phyloP scores from a whole-genome alignment of 2,797 vertebrate genomes.

The Glyptemys insculpta region DNA sequence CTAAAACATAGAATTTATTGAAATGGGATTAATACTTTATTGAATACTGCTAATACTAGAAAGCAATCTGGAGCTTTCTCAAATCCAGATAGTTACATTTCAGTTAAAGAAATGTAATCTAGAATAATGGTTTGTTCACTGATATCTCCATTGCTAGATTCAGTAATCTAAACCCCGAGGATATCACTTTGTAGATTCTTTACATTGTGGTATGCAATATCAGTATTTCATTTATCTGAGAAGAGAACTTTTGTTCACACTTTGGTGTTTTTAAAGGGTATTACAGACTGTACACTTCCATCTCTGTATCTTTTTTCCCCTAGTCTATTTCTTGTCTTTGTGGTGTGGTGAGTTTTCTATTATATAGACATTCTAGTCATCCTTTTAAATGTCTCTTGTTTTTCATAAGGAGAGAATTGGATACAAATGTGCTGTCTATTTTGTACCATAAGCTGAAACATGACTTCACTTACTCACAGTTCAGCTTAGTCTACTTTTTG shows the following conservation, averaged over 20 bases:
- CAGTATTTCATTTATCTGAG: background rate
- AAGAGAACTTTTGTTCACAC: background rate
- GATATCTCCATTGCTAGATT: constrained; percentile 1
- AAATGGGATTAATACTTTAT: background rate
- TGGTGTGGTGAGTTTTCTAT: background rate
- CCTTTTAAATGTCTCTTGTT: background rate
- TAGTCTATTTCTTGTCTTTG: background rate
- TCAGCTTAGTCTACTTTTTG: background rate
- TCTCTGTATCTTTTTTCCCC: background rate
- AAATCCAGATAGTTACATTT: background rate
- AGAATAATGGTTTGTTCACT: background rate
- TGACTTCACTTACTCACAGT: background rate
- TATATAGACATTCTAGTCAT: background rate
- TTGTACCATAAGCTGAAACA: background rate
- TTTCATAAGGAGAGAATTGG: background rate
- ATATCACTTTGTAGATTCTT: background rate
- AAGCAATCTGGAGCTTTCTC: background rate
- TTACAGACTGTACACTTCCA: background rate
- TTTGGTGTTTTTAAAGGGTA: background rate
- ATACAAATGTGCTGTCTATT: background rate
- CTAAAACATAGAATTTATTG: background rate
- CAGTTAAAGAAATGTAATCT: background rate
- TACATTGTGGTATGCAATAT: background rate
- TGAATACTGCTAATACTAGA: background rate
- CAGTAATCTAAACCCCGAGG: constrained; percentile 4